phyloP scores from a whole-genome alignment of 2,888 invertebrate genomes.

The Yponomeuta plumbellus region DNA sequence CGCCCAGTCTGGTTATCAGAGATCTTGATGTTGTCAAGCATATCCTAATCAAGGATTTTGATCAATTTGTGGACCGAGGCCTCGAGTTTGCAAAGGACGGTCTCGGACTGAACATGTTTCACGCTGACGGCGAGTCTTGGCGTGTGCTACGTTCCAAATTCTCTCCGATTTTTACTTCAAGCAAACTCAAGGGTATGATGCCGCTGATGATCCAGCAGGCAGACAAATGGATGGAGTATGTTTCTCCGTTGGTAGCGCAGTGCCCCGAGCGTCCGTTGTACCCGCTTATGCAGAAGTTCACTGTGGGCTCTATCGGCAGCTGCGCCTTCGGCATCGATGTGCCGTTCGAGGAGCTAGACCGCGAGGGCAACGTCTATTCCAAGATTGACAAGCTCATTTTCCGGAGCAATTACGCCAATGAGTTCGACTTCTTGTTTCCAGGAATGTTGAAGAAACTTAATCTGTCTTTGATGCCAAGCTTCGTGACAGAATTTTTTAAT shows the following conservation, averaged over 20 bases:
- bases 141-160: constrained; percentile 20
- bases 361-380: constrained; percentile 14
- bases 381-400: constrained; percentile 19
- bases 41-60: constrained; percentile 21
- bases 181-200: constrained; percentile 22
- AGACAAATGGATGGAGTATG: constrained; percentile 16
- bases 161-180: constrained; percentile 22
- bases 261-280: constrained; percentile 17
- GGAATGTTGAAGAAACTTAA: constrained; percentile 20
- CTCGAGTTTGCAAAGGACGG: constrained; percentile 21
- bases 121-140: constrained; percentile 23
- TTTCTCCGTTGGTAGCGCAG: constrained; percentile 11
- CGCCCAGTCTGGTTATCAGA: constrained; percentile 18
- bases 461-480: constrained; percentile 18
- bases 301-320: constrained; percentile 19
- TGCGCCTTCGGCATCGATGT: constrained; percentile 23
- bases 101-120: constrained; percentile 22
- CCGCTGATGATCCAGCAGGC: constrained; percentile 19
- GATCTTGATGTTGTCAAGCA: constrained; percentile 21
- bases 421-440: constrained; percentile 18
- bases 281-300: constrained; percentile 19
- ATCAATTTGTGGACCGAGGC: constrained; percentile 22
- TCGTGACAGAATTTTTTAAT: constrained; percentile 21
- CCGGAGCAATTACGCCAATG: constrained; percentile 14
- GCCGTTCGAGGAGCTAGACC: constrained; percentile 16